These are phyloP conservation scores for Sus scrofa DNA, from an alignment of 2,113 vertebrate species.

Conservation along the genomic window T2T-Sscrofa CM000816.6:25654501-25655000, in stretches of 20 bases:
- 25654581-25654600: slow-evolving; percentile 72
- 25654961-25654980: neutral
- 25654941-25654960: neutral
- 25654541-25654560: slow-evolving; percentile 75
- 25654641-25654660: neutral
- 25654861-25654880: slow-evolving; percentile 65
- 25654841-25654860: slow-evolving; percentile 74
- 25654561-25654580: slow-evolving; percentile 64
- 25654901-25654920: slow-evolving; percentile 48
- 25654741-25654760: neutral
- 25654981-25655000: neutral
- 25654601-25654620: slow-evolving; percentile 56
- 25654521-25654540: slow-evolving; percentile 12
- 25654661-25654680: neutral
- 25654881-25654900: slow-evolving; percentile 75
- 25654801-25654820: neutral
- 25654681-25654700: neutral
- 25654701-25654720: no score
- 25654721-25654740: neutral
- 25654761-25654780: neutral
- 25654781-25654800: neutral
- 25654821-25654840: neutral
- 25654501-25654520: slow-evolving; percentile 34
- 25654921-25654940: neutral
- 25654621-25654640: neutral